Evolutionary conservation across 2,888 invertebrate species (phyloP).

Genomic region (Pandemis heparana): DNA sequence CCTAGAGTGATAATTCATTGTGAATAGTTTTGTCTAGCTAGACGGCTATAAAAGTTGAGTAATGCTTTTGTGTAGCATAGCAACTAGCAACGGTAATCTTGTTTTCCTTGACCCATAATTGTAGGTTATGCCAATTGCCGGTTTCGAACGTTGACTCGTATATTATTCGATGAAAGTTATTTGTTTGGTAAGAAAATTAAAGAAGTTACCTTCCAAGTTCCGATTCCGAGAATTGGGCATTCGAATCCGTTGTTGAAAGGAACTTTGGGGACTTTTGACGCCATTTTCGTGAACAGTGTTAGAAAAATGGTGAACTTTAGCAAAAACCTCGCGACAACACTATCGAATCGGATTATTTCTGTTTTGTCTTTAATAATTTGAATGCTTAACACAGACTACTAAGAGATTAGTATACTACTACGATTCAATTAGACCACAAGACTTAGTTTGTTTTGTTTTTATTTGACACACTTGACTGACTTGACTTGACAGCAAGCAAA

Average conservation of each 20-base stretch:
- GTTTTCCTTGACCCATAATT: not conserved
- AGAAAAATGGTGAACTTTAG: conserved; percentile 12
- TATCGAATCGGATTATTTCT: no score
- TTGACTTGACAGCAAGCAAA: no score
- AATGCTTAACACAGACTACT: no score
- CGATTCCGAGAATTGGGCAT: conserved; percentile 90
- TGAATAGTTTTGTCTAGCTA: no score
- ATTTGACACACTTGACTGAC: no score
- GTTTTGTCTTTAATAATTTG: no score
- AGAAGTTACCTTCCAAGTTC: conserved; percentile 90
- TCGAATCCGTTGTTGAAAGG: conserved; percentile 87
- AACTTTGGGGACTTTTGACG: conserved; percentile 78
- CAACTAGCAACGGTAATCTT: not conserved
- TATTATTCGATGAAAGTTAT: not conserved
- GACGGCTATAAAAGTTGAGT: not conserved
- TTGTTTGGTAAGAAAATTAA: not conserved
- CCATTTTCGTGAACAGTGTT: conserved; percentile 57
- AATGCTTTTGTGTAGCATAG: not conserved
- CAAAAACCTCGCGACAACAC: no score
- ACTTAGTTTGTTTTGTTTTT: no score
- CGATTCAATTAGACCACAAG: no score
- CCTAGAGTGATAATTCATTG: no score
- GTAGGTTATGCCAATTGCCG: not conserved
- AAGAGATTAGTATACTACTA: no score
- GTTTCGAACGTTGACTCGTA: not conserved